phyloP scores from a whole-genome alignment of 1,140 invertebrate genomes.

The Thaumatotibia leucotreta region DNA sequence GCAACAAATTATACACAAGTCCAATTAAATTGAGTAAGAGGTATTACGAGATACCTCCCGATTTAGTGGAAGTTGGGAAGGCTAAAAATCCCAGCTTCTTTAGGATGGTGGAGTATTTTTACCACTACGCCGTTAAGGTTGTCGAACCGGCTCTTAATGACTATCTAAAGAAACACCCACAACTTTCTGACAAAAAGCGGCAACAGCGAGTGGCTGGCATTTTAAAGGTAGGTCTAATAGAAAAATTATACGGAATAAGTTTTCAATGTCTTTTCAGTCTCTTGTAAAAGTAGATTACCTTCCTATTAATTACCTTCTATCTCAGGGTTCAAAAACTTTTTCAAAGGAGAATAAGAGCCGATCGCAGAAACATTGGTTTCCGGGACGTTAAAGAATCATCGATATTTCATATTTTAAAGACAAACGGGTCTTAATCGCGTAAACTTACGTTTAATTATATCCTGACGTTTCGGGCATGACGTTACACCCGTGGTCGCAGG shows the following conservation, averaged over 20 bases:
- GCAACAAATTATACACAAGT: neutral
- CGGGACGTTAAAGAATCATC: no score
- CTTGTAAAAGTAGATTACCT: no score
- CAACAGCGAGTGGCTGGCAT: conserved; percentile 81
- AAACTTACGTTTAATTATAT: no score
- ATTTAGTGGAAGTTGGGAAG: conserved; percentile 76
- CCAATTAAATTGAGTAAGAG: conserved; percentile 20
- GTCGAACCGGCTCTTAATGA: conserved; percentile 82
- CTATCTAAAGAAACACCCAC: conserved; percentile 76
- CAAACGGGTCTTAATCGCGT: no score
- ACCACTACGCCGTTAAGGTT: conserved; percentile 80
- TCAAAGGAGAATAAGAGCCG: no score
- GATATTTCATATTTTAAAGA: no score
- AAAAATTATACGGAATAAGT: neutral
- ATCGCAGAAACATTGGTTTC: no score
- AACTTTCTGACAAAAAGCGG: conserved; percentile 80
- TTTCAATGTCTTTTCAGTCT: no score
- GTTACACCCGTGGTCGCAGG: no score
- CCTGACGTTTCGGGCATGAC: no score
- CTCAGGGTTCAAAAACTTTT: no score
- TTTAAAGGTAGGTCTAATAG: conserved; percentile 72
- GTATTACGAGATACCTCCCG: conserved; percentile 78
- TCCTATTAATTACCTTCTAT: no score
- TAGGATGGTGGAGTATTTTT: conserved; percentile 85
- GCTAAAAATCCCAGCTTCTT: conserved; percentile 83